Base-by-base conservation (phyloP, 2,797 vertebrate genomes). In the Manis javanica region DNA sequence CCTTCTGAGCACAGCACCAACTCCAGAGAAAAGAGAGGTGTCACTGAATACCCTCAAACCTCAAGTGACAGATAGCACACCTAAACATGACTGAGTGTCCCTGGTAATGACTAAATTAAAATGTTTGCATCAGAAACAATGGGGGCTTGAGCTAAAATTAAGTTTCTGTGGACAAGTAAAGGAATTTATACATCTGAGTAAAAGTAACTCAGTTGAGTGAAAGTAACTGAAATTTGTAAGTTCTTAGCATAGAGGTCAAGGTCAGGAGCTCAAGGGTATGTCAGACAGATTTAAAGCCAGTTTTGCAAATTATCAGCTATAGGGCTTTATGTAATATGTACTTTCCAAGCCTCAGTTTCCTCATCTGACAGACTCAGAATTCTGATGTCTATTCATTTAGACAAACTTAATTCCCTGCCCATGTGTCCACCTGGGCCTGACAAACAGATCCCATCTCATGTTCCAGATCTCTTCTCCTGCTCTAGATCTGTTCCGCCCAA, bases 171-270 rank as follows among this genome's bases (percentile, higher is more conserved):
- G 57, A n/a, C 16, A 85, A 82, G 42, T 24, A 13, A 87, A 75
- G 37, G 37, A 66, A 51, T 74, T 59, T 46, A 37, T 24, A 18
- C 39, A 66, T 23, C 49, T 84, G 9, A 12, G 46, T 46, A 46
- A 46, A 46, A 46, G 46, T 46, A 46, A 46, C 14, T 79, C 59
- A 37, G 5, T 7, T 39, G n/a, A 86, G 29, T 72, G 24, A 83
- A 95, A 83, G 8, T 63, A 71, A 78, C 64, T 68, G 21, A 83
- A 77, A 85, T 90, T 18, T 57, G 10, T 29, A 90, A 55, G 31
- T 71, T 84, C 24, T 1, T 87, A n/a, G 51, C 7, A 11, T 3
- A 16, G 39, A 68, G 7, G 15, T 64, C 8, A 71, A 57, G 77
- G 37, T 46, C 68, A 85, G 37, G 10, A 46, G 13, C 19, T n/a